Percentiles rank a stretch among this genome's conserved stretches.
Evolutionary conservation across 2,888 invertebrate species (phyloP).

Genomic region (Blera fallax): DNA sequence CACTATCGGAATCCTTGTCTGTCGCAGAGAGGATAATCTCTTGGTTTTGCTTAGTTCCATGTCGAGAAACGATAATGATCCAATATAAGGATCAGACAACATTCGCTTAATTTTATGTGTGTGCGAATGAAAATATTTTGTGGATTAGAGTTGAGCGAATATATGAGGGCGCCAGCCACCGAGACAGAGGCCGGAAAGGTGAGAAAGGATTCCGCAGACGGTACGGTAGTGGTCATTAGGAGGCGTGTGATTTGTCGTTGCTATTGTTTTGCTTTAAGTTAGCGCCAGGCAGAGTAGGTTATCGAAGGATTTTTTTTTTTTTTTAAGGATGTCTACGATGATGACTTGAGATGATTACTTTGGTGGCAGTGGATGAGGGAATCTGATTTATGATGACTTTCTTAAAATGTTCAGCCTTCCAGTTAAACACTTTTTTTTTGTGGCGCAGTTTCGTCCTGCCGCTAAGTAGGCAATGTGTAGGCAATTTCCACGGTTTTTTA

Average conservation of each 20-base stretch:
- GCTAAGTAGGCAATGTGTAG: too few species aligned
- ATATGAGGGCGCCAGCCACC: slow-evolving; percentile 41
- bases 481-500: too few species aligned
- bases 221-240: slow-evolving; percentile 42
- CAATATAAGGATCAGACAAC: slow-evolving; percentile 65
- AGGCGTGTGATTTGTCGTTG: slow-evolving; percentile 51
- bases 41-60: slow-evolving; percentile 54
- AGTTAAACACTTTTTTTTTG: too few species aligned
- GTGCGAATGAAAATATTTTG: slow-evolving; percentile 65
- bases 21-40: slow-evolving; percentile 57
- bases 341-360: not conserved
- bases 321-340: slow-evolving; percentile 10
- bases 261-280: slow-evolving; percentile 28
- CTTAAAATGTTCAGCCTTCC: not conserved
- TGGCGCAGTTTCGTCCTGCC: too few species aligned
- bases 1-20: slow-evolving; percentile 22
- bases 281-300: slow-evolving; percentile 38
- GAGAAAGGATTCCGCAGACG: slow-evolving; percentile 35
- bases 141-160: slow-evolving; percentile 40
- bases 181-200: slow-evolving; percentile 21
- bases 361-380: not conserved
- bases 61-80: slow-evolving; percentile 67
- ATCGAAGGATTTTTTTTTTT: not conserved
- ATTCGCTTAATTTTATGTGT: slow-evolving; percentile 23
- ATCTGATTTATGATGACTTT: slow-evolving; percentile 5